phyloP scores from a whole-genome alignment of 2,888 invertebrate species.

The Andrena bicolor region DNA sequence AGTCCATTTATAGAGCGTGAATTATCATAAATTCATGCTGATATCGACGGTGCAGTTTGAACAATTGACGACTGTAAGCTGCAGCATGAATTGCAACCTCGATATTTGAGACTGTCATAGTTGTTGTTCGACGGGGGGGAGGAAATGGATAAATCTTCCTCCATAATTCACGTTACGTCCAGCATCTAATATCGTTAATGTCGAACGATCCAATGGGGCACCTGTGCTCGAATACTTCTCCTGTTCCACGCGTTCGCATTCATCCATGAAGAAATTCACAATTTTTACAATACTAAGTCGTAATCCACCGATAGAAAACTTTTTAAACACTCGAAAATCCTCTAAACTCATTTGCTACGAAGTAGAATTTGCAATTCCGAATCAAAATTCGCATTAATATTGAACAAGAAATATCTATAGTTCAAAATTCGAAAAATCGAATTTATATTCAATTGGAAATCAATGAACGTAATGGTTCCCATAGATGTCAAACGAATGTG shows the following conservation, averaged over 20 bases:
- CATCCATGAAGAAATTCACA: neutral
- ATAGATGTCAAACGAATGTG: too few relatives aligned
- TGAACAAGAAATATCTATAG: too few relatives aligned
- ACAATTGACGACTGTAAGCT: constrained; percentile 37
- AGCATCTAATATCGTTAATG: constrained; percentile 67
- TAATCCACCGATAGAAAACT: neutral
- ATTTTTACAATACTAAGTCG: neutral
- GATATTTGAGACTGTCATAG: constrained; percentile 31
- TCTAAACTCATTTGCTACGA: too few relatives aligned
- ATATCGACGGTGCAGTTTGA: neutral
- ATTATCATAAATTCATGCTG: constrained; percentile 1
- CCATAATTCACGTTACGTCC: constrained; percentile 63
- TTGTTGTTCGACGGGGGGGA: constrained; percentile 5
- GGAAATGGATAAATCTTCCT: constrained; percentile 44
- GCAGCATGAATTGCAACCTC: neutral
- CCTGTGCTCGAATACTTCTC: constrained; percentile 56
- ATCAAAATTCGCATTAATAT: too few relatives aligned
- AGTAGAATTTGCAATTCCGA: too few relatives aligned
- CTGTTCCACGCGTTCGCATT: constrained; percentile 12
- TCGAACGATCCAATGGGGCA: constrained; percentile 46
- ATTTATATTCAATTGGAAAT: too few relatives aligned
- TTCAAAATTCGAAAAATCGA: too few relatives aligned
- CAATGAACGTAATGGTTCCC: too few relatives aligned
- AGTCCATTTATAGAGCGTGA: neutral
- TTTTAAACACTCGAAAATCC: too few relatives aligned